Conservation (phyloP, 1,140 invertebrate genomes). For the Ceratina japonica region DNA sequence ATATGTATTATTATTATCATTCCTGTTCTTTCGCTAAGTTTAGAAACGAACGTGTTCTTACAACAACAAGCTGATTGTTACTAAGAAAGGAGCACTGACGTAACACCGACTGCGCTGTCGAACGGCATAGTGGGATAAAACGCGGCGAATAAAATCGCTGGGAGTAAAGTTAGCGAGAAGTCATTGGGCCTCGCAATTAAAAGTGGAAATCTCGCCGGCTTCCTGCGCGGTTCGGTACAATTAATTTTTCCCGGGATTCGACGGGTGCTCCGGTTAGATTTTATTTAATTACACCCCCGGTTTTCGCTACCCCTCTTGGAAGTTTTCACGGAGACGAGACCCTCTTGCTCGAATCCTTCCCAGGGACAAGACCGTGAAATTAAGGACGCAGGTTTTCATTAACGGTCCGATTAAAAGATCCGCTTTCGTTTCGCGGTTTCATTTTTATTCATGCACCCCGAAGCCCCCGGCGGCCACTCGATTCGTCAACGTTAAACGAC, state of each 20-base stretch:
- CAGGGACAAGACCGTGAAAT: slow-evolving; percentile 45
- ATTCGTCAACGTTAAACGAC: slow-evolving; percentile 33
- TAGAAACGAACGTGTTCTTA: too few species aligned
- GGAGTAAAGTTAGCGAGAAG: slow-evolving; percentile 29
- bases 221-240: slow-evolving; percentile 47
- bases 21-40: too few species aligned
- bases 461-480: background rate
- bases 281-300: slow-evolving; percentile 60
- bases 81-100: too few species aligned
- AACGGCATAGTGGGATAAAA: background rate
- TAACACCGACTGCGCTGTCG: too few species aligned
- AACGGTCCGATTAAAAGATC: slow-evolving; percentile 52
- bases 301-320: background rate
- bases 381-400: slow-evolving; percentile 61
- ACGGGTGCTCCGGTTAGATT: slow-evolving; percentile 52
- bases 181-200: slow-evolving; percentile 58
- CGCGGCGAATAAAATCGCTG: slow-evolving; percentile 5
- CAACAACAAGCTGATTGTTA: too few species aligned
- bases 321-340: slow-evolving; percentile 5
- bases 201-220: slow-evolving; percentile 56
- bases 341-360: slow-evolving; percentile 1
- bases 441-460: slow-evolving; percentile 53
- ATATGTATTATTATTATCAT: too few species aligned
- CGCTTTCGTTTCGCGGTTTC: slow-evolving; percentile 48
- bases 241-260: slow-evolving; percentile 57